Percentiles rank a stretch among this genome's conserved stretches.
Evolutionary conservation across 2,797 vertebrate genomes (phyloP).

Genomic region (Limnodromus scolopaceus): DNA sequence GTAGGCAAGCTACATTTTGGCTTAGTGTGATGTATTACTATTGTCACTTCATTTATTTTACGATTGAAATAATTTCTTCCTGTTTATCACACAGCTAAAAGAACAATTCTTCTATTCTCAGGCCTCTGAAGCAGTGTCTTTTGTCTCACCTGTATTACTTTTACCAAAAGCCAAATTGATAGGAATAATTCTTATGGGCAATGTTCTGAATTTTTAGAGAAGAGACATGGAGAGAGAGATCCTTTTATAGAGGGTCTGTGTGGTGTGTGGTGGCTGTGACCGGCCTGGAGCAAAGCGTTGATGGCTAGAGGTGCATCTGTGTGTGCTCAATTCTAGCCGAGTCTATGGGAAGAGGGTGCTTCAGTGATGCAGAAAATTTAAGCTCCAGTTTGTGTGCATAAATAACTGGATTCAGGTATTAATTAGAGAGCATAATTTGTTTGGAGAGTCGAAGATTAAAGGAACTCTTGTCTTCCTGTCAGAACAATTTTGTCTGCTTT

Average conservation of each 20-base stretch:
- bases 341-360: background rate
- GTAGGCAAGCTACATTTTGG: background rate
- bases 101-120: background rate
- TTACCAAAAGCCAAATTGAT: background rate
- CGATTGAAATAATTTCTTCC: background rate
- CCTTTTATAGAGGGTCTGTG: background rate
- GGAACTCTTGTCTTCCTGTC: background rate
- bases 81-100: background rate
- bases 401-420: slow-evolving; percentile 2
- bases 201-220: background rate
- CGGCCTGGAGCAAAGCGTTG: background rate
- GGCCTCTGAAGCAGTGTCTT: background rate
- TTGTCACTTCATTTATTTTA: background rate
- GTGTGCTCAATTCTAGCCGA: background rate
- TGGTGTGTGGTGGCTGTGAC: background rate
- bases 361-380: background rate
- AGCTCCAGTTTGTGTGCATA: background rate
- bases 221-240: too few species aligned
- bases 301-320: background rate
- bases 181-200: background rate
- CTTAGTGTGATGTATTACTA: background rate
- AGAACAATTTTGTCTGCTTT: background rate
- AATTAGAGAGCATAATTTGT: slow-evolving; percentile 22
- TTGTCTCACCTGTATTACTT: background rate
- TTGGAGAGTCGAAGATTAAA: background rate